phyloP scores from a whole-genome alignment of 2,797 vertebrate genomes.

The Choloepus didactylus region DNA sequence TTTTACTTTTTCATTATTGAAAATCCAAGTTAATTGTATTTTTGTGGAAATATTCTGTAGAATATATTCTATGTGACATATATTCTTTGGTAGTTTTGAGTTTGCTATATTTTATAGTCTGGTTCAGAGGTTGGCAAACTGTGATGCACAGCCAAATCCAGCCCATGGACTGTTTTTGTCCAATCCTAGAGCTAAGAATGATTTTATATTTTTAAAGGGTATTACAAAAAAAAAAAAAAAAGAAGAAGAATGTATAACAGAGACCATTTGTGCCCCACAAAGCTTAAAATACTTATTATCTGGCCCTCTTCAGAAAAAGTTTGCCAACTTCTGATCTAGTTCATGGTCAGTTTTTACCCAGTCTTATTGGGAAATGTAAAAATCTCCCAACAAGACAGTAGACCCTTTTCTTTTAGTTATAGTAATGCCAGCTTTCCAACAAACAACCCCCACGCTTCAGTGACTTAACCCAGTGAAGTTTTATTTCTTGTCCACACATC shows the following conservation, averaged over 20 bases:
- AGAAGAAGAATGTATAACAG: neutral
- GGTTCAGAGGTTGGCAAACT: neutral
- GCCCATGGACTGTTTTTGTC: neutral
- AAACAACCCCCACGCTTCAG: neutral
- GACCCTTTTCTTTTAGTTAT: neutral
- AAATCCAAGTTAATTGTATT: neutral
- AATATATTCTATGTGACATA: neutral
- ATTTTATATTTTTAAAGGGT: neutral
- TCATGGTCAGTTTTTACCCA: neutral
- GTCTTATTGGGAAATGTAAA: neutral
- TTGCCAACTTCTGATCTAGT: neutral
- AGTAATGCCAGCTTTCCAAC: neutral
- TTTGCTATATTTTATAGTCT: neutral
- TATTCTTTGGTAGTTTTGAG: neutral
- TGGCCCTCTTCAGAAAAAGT: neutral
- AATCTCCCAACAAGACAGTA: neutral
- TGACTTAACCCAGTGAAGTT: neutral
- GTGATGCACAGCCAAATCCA: neutral
- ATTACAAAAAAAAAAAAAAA: neutral
- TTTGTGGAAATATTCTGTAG: neutral
- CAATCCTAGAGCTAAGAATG: neutral
- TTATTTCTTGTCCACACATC: neutral
- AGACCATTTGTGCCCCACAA: neutral
- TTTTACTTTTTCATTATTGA: neutral
- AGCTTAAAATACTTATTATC: neutral